Conservation (phyloP, 1,140 invertebrate species). For the Phthorimaea operculella region DNA sequence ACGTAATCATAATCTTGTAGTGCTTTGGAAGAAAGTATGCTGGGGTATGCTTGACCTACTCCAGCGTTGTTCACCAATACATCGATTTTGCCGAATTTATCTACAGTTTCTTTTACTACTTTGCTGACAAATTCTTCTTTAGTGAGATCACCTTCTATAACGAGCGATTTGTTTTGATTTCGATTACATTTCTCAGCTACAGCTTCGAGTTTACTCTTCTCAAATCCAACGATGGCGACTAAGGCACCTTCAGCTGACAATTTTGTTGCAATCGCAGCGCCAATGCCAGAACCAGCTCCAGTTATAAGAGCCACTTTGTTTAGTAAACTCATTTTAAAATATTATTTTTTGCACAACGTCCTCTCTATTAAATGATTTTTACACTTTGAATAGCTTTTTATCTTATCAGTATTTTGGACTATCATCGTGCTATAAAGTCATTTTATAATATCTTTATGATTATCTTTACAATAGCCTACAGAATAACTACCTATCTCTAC, state of each 20-base stretch:
- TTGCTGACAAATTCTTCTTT: background rate
- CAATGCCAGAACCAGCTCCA: background rate
- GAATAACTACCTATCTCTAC: too few species aligned
- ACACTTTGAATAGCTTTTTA: too few species aligned
- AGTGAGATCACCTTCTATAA: background rate
- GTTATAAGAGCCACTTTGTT: conserved; percentile 1
- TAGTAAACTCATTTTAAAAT: background rate
- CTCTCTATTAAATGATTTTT: too few species aligned
- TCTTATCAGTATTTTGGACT: too few species aligned
- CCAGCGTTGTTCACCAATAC: background rate
- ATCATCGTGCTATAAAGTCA: too few species aligned
- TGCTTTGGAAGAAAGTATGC: background rate
- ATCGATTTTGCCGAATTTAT: background rate
- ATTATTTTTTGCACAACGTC: too few species aligned
- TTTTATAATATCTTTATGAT: too few species aligned
- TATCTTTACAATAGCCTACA: too few species aligned
- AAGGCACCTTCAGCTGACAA: background rate
- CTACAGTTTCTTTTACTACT: too few species aligned
- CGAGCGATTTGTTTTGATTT: background rate
- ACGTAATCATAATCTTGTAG: background rate
- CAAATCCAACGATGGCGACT: background rate
- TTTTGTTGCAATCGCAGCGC: background rate
- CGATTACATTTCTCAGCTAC: background rate
- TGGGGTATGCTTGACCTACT: background rate
- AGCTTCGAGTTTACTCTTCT: background rate